phyloP scores from a whole-genome alignment of 2,888 invertebrate genomes.

The Thera obeliscata region DNA sequence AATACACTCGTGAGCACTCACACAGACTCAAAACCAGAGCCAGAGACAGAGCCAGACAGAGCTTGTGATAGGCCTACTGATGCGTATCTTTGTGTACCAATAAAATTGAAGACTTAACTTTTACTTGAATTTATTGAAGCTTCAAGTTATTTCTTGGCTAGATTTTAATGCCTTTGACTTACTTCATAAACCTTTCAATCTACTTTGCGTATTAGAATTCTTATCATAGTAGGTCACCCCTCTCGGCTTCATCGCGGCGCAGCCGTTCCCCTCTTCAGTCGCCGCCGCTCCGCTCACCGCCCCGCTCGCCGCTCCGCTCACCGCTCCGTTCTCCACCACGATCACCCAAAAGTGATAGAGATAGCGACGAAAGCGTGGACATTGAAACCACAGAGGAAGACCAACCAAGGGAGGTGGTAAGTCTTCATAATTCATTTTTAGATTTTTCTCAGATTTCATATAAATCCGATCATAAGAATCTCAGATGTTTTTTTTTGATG shows the following conservation, averaged over 20 bases:
- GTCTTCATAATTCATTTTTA: conserved; percentile 31
- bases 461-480: too few species aligned
- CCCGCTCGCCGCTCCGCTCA: conserved; percentile 59
- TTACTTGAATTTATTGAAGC: too few species aligned
- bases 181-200: too few species aligned
- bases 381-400: conserved; percentile 95
- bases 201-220: background rate
- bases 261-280: conserved; percentile 55
- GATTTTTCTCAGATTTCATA: background rate
- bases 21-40: too few species aligned
- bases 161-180: too few species aligned
- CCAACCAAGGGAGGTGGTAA: conserved; percentile 68
- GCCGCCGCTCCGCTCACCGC: conserved; percentile 61
- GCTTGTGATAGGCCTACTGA: too few species aligned
- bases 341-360: conserved; percentile 83
- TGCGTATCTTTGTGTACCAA: too few species aligned
- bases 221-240: conserved; percentile 55
- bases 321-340: conserved; percentile 62
- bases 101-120: too few species aligned
- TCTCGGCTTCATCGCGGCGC: conserved; percentile 62
- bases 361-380: conserved; percentile 93
- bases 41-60: too few species aligned
- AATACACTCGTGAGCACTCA: too few species aligned
- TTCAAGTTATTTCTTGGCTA: too few species aligned
- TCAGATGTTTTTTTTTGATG: too few species aligned